These are phyloP conservation scores for Alcis repandata DNA, from an alignment of 2,888 invertebrate genomes.

Conservation along the genomic window DNA sequence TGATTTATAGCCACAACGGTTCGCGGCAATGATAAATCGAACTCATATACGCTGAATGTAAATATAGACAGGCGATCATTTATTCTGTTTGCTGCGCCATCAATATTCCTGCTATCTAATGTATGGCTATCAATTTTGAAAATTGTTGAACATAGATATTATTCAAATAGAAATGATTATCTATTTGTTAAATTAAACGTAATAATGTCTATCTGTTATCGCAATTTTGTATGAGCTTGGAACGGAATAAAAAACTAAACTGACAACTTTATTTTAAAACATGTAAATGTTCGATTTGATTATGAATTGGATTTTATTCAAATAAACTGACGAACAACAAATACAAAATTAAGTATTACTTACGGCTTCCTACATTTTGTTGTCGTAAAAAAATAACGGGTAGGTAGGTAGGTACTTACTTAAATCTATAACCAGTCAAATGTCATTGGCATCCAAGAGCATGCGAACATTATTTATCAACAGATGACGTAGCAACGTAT, in stretches of 20 bases:
- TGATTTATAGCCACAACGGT: constrained; percentile 76
- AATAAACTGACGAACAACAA: no score
- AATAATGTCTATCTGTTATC: constrained; percentile 22
- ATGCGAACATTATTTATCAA: no score
- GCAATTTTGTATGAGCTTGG: not conserved
- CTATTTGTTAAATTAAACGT: constrained; percentile 42
- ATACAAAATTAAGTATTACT: no score
- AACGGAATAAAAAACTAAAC: not conserved
- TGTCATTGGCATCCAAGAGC: no score
- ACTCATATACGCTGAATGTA: constrained; percentile 71
- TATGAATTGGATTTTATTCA: no score
- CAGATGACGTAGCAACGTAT: no score
- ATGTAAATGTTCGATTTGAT: no score
- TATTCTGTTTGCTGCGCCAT: constrained; percentile 65
- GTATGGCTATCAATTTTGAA: constrained; percentile 48
- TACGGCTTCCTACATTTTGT: no score
- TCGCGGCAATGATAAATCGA: constrained; percentile 75
- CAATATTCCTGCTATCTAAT: constrained; percentile 60
- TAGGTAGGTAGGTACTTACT: no score
- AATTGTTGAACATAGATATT: constrained; percentile 47
- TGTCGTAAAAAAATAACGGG: no score
- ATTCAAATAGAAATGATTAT: constrained; percentile 43
- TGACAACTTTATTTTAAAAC: not conserved
- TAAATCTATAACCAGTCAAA: no score
- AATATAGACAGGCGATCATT: constrained; percentile 70